Percentiles rank a stretch among this genome's conserved stretches.
phyloP scores from a whole-genome alignment of 2,888 invertebrate genomes.

The Epistrophe grossulariae region DNA sequence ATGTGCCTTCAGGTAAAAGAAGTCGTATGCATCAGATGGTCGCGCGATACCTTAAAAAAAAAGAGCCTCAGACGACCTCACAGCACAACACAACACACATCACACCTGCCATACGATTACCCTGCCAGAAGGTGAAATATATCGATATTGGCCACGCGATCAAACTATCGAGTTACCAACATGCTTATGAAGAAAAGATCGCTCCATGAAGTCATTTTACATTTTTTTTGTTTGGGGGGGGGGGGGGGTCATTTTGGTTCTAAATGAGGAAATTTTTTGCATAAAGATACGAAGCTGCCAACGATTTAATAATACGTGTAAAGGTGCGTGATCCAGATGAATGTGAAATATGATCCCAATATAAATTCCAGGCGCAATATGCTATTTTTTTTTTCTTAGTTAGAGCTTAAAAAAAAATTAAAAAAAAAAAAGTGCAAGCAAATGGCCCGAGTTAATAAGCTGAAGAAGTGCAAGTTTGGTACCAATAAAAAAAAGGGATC shows the following conservation, averaged over 20 bases:
- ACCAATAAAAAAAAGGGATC: conserved; percentile 40
- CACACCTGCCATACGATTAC: conserved; percentile 70
- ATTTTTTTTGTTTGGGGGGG: not conserved
- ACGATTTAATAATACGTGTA: conserved; percentile 67
- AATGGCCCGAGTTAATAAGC: conserved; percentile 57
- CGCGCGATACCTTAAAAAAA: conserved; percentile 6
- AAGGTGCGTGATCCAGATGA: conserved; percentile 73
- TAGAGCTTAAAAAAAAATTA: not conserved
- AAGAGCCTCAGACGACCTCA: conserved; percentile 33
- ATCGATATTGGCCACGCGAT: conserved; percentile 74
- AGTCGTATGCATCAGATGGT: conserved; percentile 46
- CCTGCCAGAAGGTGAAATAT: conserved; percentile 72
- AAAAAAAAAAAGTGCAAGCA: conserved; percentile 50
- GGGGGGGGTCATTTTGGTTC: conserved; percentile 2
- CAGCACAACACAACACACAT: conserved; percentile 63
- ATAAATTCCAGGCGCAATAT: conserved; percentile 63
- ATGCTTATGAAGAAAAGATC: conserved; percentile 5
- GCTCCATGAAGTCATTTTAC: no score
- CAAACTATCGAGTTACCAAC: conserved; percentile 65
- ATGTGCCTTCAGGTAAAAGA: conserved; percentile 53
- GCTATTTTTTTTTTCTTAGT: conserved; percentile 24
- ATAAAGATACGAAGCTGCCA: conserved; percentile 36
- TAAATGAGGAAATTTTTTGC: conserved; percentile 26
- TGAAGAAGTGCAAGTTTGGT: conserved; percentile 46
- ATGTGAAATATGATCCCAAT: conserved; percentile 66